These are phyloP conservation scores for Philonicus albiceps DNA, from an alignment of 2,888 invertebrate species.

Conservation along the genomic window DNA sequence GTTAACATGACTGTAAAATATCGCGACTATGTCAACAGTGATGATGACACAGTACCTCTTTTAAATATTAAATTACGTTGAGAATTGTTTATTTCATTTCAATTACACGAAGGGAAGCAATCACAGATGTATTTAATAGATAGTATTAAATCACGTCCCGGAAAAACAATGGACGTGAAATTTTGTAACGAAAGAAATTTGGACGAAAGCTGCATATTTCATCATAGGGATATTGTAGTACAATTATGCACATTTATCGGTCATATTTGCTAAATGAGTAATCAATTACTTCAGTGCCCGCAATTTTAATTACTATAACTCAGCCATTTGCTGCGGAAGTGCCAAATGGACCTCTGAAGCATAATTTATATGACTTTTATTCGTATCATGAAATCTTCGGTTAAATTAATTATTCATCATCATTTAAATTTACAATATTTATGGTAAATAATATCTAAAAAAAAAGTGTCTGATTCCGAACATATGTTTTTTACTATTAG, in stretches of 20 bases:
- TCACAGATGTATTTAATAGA: neutral
- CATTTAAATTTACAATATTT: too few relatives aligned
- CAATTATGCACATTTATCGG: neutral
- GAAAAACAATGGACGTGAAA: neutral
- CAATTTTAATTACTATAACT: neutral
- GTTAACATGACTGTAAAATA: neutral
- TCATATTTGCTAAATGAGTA: neutral
- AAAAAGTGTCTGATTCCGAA: too few relatives aligned
- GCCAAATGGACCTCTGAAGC: neutral
- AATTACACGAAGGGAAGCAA: neutral
- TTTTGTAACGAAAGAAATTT: neutral
- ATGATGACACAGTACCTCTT: neutral
- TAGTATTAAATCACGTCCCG: neutral
- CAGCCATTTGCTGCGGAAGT: neutral
- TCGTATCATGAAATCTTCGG: neutral
- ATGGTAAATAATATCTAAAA: too few relatives aligned
- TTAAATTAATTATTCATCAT: neutral
- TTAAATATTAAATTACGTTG: neutral
- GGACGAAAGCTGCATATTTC: neutral
- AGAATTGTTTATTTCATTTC: neutral
- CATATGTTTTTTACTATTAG: too few relatives aligned
- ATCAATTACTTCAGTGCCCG: neutral
- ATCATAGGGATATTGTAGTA: neutral
- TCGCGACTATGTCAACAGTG: neutral
- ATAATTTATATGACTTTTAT: neutral